Conservation (phyloP, 1,140 invertebrate genomes). For the Cherax quadricarinatus region DNA sequence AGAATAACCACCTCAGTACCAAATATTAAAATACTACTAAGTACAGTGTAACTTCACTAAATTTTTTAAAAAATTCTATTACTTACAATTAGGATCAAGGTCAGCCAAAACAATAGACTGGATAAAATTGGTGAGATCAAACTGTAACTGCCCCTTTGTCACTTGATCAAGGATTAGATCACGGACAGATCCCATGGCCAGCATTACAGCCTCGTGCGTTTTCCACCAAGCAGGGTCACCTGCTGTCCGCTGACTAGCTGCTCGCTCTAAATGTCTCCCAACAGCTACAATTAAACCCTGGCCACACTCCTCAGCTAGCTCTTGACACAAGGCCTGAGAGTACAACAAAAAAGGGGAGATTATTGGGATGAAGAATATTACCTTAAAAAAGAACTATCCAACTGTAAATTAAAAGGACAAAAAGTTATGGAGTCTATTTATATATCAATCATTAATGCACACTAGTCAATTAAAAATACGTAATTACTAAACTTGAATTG, state of each 20-base stretch:
- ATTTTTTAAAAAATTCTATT: background rate
- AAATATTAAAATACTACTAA: background rate
- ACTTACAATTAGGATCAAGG: constrained; percentile 77
- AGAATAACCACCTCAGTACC: too few species aligned
- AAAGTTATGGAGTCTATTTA: too few species aligned
- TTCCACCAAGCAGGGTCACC: constrained; percentile 86
- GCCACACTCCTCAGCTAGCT: constrained; percentile 80
- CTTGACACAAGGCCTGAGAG: constrained; percentile 31
- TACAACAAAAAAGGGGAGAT: background rate
- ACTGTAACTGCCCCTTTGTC: constrained; percentile 79
- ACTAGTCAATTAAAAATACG: too few species aligned
- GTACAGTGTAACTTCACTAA: background rate
- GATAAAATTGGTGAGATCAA: constrained; percentile 84
- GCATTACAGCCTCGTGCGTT: constrained; percentile 85
- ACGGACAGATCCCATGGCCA: constrained; percentile 78
- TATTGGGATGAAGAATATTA: background rate
- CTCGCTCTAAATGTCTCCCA: constrained; percentile 82
- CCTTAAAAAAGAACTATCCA: background rate
- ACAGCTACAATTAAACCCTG: constrained; percentile 82
- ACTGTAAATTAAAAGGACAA: background rate
- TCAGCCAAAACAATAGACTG: constrained; percentile 78
- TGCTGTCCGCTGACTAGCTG: constrained; percentile 77
- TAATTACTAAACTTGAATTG: too few species aligned
- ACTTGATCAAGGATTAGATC: constrained; percentile 80
- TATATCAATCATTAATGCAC: too few species aligned